Evolutionary conservation across 2,888 invertebrate species (phyloP), one percentile per base, ranked within the genome.

Genomic region (Rhorus exstirpatorius): DNA sequence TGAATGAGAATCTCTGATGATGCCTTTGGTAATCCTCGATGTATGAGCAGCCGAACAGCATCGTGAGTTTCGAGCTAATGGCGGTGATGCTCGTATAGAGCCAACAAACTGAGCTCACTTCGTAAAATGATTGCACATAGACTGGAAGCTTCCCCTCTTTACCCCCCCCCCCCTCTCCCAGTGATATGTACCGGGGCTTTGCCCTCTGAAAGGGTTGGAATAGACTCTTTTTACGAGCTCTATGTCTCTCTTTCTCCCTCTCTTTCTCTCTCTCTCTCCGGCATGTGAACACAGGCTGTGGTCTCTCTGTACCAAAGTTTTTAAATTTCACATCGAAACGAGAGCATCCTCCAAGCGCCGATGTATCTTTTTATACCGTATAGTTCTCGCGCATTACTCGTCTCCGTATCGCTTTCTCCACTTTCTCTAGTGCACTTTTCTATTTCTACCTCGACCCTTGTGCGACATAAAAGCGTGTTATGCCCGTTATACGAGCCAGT

Each of bases 381-480:
- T 44, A 26, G 17, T 38, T 63, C 10, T 35, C n/a, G 8, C 6
- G 24, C 44, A 17, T 63, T 51, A 19, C 21, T 24, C 12, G n/a
- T 44, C 41, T 26, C 60, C 14, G 19, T 51, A 46, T 67, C 67
- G 53, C 19, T 44, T 44, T 35, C 10, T 41, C n/a, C 24, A 7
- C 65, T 67, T 19, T 49, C 46, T 49, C 17, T 31, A 17, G 19
- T 7, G 31, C 24, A 10, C 17, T 49, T 61, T 24, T 12, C 14
- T n/a, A 14, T 49, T 63, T 71, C 60, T 70, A 51, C 17, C 26
- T n/a, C 46, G 8, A 51, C 12, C 26, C 31, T 24, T 19, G 31
- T 26, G 44, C 26, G 41, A 79, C 44, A 26, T 61, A 67, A 77
- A 80, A 75, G 67, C 65, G 63, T 63, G 65, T 71, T 51, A 77